These are phyloP conservation scores for Amblyteles armatorius DNA, from an alignment of 2,888 invertebrate genomes.

Conservation along the genomic window DNA sequence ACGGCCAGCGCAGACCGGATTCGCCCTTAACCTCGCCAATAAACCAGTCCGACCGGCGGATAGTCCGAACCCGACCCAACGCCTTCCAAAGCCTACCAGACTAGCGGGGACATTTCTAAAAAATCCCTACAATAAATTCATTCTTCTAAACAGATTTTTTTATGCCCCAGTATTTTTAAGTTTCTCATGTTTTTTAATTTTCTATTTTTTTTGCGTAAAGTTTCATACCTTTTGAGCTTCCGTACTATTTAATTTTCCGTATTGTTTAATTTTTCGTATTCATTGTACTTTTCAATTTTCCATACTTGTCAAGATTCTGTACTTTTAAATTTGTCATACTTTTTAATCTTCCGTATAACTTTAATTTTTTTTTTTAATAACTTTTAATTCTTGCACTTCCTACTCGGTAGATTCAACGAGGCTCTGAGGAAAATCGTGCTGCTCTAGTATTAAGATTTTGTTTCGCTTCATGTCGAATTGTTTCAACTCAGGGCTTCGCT, in stretches of 20 bases:
- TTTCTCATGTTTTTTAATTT: not conserved
- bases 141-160: not conserved
- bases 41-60: conserved; percentile 23
- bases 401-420: no score
- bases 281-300: not conserved
- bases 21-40: conserved; percentile 43
- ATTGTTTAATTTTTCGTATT: not conserved
- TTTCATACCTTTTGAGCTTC: not conserved
- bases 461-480: no score
- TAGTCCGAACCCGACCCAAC: not conserved
- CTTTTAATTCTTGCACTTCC: not conserved
- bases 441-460: no score
- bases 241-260: no score
- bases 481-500: no score
- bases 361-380: not conserved
- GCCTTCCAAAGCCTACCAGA: not conserved
- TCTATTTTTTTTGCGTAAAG: not conserved
- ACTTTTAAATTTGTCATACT: no score
- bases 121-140: not conserved
- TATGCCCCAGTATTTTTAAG: not conserved
- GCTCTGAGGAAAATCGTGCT: no score
- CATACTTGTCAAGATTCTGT: no score
- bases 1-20: conserved; percentile 28
- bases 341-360: not conserved
- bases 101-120: not conserved